phyloP scores from a whole-genome alignment of 2,797 vertebrate species.

The Spinibarbus caldwelli region DNA sequence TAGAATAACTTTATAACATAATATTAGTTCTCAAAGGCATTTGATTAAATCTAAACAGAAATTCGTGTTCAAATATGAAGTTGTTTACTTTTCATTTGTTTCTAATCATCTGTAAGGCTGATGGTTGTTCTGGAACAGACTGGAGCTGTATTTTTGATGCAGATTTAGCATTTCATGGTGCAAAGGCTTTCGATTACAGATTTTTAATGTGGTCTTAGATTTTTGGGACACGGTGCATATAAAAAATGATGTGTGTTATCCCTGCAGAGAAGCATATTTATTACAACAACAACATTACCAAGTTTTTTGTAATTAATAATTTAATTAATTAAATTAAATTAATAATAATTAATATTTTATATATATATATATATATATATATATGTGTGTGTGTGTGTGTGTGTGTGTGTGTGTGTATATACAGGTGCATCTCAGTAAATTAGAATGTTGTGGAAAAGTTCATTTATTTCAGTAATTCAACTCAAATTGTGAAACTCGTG shows the following conservation, averaged over 20 bases:
- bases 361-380: too few species aligned
- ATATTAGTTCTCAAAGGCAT: neutral
- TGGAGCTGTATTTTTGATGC: neutral
- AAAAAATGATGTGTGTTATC: neutral
- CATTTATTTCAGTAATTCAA: too few species aligned
- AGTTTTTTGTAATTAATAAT: too few species aligned
- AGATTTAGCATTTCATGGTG: neutral
- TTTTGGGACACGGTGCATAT: neutral
- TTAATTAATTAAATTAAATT: too few species aligned
- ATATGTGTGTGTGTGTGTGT: too few species aligned
- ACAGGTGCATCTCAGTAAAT: too few species aligned
- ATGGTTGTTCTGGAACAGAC: neutral
- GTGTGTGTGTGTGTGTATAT: too few species aligned
- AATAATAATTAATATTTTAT: too few species aligned
- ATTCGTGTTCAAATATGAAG: neutral
- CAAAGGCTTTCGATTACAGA: neutral
- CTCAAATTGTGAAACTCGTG: too few species aligned
- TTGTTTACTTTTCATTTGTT: conserved; percentile 41
- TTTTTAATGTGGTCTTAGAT: neutral
- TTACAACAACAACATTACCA: neutral
- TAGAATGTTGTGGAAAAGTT: too few species aligned
- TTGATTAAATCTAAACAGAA: neutral
- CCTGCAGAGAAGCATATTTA: neutral
- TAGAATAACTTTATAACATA: neutral
- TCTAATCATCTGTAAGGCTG: conserved; percentile 5